Base-by-base conservation (phyloP, 2,888 invertebrate genomes). In the Ypsolopha scabrella region DNA sequence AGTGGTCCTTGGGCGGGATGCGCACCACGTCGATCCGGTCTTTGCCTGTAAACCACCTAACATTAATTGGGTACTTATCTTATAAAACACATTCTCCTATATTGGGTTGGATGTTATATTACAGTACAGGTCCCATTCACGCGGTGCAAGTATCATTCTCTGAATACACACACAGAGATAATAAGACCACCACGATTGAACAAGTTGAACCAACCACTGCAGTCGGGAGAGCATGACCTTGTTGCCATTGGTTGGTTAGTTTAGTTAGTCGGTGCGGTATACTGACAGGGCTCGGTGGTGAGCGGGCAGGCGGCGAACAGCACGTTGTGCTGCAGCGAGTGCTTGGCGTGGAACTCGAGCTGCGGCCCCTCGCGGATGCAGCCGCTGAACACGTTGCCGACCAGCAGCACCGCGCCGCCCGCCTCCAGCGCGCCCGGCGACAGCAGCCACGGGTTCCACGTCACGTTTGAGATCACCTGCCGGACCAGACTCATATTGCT, bases 361-460 rank as follows among this genome's bases (percentile, higher is more conserved):
- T 94, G 93, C n/a, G 95, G 95, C 0, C 95, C 95, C 85, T 95
- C 94, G 62, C 92, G 88, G 55, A 96, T 88, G 75, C 96, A 96
- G 57, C 95, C 96, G 65, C 90, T 90, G 83, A 94, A 95, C 60
- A 91, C 90, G 70, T 92, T 92, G 48, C 95, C 95, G 55, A 96
- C 90, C 58, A 93, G 90, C 61, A 95, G 81, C 56, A 92, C 90
- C 33, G 92, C 91, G 57, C 91, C 91, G 61, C 89, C 90, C 60
- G 91, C 90, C 72, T 92, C 90, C 60, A 92, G 83, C 63, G 92
- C 91, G 58, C 92, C 91, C 60, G 91, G 90, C 34, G 90, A 89
- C 57, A 95, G 82, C 61, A 95, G 88, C 66, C 93, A 92, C 45
- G 90, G 88, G 75, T 93, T 93, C 81, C 91, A 93, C 1, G 93